A percentile compares a stretch with the other conserved stretches of the same genome.
These are phyloP conservation scores for Thereva nobilitata DNA, from an alignment of 2,888 invertebrate genomes.

Conservation along the genomic window DNA sequence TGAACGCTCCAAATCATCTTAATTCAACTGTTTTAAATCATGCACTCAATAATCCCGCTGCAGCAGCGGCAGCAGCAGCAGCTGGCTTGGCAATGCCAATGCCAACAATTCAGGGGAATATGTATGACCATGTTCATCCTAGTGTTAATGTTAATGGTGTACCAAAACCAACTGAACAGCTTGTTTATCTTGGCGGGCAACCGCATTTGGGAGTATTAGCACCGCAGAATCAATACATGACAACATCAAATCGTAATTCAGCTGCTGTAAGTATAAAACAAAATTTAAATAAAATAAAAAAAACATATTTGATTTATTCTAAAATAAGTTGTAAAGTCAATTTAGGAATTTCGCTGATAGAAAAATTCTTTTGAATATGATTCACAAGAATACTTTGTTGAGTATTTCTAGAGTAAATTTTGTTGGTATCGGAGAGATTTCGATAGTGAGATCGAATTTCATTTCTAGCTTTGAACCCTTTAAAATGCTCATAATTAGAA, in stretches of 20 bases:
- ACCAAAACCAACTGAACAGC: slow-evolving; percentile 49
- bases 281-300: too few species aligned
- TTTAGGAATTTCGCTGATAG: too few species aligned
- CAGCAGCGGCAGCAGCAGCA: slow-evolving; percentile 48
- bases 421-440: too few species aligned
- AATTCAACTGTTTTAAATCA: slow-evolving; percentile 57
- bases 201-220: slow-evolving; percentile 55
- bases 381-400: too few species aligned
- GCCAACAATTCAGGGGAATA: slow-evolving; percentile 53
- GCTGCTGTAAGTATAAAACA: slow-evolving; percentile 54
- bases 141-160: slow-evolving; percentile 52
- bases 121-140: slow-evolving; percentile 57
- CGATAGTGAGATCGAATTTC: too few species aligned
- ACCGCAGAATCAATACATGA: slow-evolving; percentile 58
- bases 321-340: too few species aligned
- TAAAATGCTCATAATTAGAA: too few species aligned
- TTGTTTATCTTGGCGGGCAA: slow-evolving; percentile 56
- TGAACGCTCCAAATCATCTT: slow-evolving; percentile 48
- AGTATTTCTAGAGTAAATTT: too few species aligned
- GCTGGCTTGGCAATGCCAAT: slow-evolving; percentile 54
- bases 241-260: slow-evolving; percentile 54
- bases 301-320: too few species aligned
- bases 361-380: too few species aligned
- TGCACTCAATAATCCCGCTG: slow-evolving; percentile 54
- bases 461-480: too few species aligned